Conservation (phyloP, 2,888 invertebrate genomes). For the Parelbella ahira region DNA sequence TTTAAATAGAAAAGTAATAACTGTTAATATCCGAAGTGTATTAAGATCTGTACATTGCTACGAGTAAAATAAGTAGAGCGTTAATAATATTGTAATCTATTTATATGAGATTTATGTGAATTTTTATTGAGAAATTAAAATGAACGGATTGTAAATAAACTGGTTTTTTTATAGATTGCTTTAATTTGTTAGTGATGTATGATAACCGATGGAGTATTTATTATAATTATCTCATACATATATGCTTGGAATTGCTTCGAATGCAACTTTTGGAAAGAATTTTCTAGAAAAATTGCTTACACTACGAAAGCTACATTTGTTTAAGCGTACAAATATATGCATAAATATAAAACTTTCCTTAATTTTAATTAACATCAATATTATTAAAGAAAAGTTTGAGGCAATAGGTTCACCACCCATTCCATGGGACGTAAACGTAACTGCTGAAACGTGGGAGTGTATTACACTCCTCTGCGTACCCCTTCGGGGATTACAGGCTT, state of each 20-base stretch:
- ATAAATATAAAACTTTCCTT: too few species aligned
- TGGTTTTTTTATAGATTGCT: constrained; percentile 41
- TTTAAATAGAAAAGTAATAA: constrained; percentile 16
- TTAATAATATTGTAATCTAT: constrained; percentile 39
- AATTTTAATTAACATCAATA: too few species aligned
- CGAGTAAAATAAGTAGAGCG: constrained; percentile 44
- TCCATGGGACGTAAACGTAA: too few species aligned
- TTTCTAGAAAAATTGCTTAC: too few species aligned
- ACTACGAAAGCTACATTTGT: too few species aligned
- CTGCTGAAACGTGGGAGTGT: too few species aligned
- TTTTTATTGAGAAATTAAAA: constrained; percentile 41
- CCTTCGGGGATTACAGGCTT: too few species aligned
- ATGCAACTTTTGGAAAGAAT: constrained; percentile 40
- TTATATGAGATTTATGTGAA: constrained; percentile 32
- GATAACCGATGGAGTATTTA: constrained; percentile 38
- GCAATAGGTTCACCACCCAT: too few species aligned
- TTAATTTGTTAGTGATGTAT: constrained; percentile 40
- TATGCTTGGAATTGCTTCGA: constrained; percentile 47
- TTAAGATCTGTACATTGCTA: constrained; percentile 62
- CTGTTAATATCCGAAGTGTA: constrained; percentile 50
- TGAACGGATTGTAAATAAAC: constrained; percentile 22
- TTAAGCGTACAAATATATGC: too few species aligned
- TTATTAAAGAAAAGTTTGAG: too few species aligned
- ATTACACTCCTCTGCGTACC: too few species aligned
- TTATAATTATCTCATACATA: constrained; percentile 41